Conservation (phyloP, 2,888 invertebrate species). For the Rhagonycha fulva region DNA sequence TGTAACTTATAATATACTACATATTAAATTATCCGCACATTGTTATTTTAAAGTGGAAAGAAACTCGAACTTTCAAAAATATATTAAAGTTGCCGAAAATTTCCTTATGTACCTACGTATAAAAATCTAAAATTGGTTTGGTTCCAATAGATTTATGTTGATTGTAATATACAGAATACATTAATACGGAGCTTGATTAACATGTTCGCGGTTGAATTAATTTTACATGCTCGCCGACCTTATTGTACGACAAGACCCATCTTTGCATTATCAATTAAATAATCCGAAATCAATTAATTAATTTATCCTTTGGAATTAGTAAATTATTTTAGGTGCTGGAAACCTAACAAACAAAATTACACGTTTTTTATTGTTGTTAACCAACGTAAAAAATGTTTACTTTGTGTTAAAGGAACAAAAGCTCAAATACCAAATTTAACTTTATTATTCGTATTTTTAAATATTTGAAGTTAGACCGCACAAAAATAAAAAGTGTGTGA, state of each 20-base stretch:
- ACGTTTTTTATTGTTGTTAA: too few relatives aligned
- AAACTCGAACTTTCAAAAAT: neutral
- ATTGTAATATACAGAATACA: neutral
- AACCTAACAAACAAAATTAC: too few relatives aligned
- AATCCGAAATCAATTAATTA: neutral
- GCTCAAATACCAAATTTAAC: too few relatives aligned
- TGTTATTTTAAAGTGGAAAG: neutral
- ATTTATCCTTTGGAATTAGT: neutral
- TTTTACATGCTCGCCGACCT: neutral
- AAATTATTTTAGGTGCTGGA: neutral
- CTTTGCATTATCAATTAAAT: neutral
- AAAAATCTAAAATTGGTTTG: neutral
- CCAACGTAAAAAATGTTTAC: too few relatives aligned
- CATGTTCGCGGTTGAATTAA: neutral
- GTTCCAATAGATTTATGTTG: neutral
- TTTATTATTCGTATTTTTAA: too few relatives aligned
- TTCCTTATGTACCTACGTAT: neutral
- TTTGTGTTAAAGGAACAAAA: too few relatives aligned
- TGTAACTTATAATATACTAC: neutral
- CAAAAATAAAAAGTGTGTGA: neutral
- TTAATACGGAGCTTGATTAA: neutral
- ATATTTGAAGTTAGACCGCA: too few relatives aligned
- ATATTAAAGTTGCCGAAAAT: neutral
- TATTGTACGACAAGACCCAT: neutral
- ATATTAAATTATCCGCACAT: neutral